Evolutionary conservation across 2,888 invertebrate species (phyloP).

Genomic region (Myopa testacea): DNA sequence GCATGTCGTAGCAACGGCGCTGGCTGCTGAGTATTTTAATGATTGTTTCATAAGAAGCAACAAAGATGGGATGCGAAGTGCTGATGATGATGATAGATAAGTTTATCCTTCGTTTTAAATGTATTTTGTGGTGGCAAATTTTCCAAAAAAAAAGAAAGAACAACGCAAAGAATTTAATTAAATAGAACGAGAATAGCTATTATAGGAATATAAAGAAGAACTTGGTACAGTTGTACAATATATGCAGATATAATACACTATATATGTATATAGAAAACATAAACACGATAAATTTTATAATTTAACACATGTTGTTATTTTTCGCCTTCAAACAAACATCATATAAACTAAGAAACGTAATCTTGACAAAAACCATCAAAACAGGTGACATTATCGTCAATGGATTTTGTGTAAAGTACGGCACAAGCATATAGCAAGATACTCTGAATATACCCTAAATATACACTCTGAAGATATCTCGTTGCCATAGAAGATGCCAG

Average conservation of each 20-base stretch:
- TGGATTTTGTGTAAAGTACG: slow-evolving; percentile 36
- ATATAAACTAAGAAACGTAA: slow-evolving; percentile 9
- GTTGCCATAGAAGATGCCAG: not conserved
- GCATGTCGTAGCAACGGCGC: not conserved
- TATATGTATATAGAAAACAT: no score
- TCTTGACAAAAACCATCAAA: slow-evolving; percentile 6
- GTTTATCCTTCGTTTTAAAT: no score
- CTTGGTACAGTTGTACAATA: not conserved
- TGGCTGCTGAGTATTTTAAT: slow-evolving; percentile 2
- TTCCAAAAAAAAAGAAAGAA: no score
- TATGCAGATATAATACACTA: not conserved
- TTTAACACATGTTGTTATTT: not conserved
- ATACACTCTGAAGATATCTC: not conserved
- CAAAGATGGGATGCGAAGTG: slow-evolving; percentile 53
- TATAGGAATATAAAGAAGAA: no score
- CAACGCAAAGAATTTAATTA: no score
- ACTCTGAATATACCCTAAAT: not conserved
- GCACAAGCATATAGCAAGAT: slow-evolving; percentile 38
- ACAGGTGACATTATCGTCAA: not conserved
- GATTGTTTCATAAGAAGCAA: slow-evolving; percentile 41
- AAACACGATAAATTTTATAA: no score
- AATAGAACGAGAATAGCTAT: no score
- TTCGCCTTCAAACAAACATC: slow-evolving; percentile 9
- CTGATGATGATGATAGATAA: slow-evolving; percentile 42
- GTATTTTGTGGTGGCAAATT: no score